Percentiles rank a stretch among this genome's conserved stretches.
These are phyloP conservation scores for Altica lythri DNA, from an alignment of 2,888 invertebrate species.

Conservation along the genomic window DNA sequence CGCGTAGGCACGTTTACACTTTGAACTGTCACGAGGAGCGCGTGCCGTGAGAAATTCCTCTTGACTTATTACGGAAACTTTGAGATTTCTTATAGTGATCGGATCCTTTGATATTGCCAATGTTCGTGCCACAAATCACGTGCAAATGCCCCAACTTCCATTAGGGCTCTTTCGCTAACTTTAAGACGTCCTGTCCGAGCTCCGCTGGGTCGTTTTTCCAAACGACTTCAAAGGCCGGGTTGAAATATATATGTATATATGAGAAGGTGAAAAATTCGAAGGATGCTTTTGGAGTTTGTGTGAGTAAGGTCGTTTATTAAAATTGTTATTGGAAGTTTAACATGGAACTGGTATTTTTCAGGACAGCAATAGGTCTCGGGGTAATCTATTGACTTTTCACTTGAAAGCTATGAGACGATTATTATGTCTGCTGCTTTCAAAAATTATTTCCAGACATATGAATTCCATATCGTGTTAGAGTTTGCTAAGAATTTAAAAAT, in stretches of 20 bases:
- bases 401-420: no score
- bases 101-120: constrained; percentile 40
- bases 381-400: no score
- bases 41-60: constrained; percentile 44
- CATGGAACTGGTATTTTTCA: constrained; percentile 17
- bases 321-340: constrained; percentile 28
- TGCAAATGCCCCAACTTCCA: constrained; percentile 41
- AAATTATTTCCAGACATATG: no score
- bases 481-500: no score
- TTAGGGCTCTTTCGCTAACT: constrained; percentile 34
- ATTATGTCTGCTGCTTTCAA: no score
- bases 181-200: constrained; percentile 29
- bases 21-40: constrained; percentile 41
- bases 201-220: constrained; percentile 23
- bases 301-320: constrained; percentile 26
- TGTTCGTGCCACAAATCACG: constrained; percentile 40
- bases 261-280: constrained; percentile 28
- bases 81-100: constrained; percentile 44
- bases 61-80: constrained; percentile 47
- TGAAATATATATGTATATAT: constrained; percentile 24
- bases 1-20: constrained; percentile 43
- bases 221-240: constrained; percentile 27
- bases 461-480: no score
- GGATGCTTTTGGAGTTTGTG: constrained; percentile 21
- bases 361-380: not conserved